A percentile compares a stretch with the other conserved stretches of the same genome.
Evolutionary conservation across 2,797 vertebrate species (phyloP).

Genomic region (Pipistrellus pygmaeus): DNA sequence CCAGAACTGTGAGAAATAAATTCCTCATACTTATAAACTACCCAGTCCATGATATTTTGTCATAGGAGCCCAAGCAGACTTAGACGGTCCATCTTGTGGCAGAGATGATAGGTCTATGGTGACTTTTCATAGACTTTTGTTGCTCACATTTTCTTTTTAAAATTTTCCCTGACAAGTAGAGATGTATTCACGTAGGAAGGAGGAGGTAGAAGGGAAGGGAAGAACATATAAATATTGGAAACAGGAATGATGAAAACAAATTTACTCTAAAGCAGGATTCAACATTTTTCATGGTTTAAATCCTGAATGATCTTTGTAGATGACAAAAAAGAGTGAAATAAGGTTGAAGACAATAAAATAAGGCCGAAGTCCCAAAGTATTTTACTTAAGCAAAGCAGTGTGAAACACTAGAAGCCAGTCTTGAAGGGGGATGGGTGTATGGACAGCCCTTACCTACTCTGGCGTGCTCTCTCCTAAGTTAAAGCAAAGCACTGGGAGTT

Average conservation of each 20-base stretch:
- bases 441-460: accelerated
- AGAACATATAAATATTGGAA: conserved; percentile 56
- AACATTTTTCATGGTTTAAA: conserved; percentile 23
- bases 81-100: not conserved
- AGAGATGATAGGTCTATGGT: not conserved
- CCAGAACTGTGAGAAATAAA: not conserved
- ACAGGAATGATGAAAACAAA: conserved; percentile 13
- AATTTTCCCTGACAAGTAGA: not conserved
- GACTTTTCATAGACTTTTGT: conserved; percentile 50
- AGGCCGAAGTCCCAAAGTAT: conserved; percentile 46
- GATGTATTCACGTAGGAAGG: conserved; percentile 25
- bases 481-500: conserved; percentile 25
- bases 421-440: not conserved
- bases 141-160: conserved; percentile 23
- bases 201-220: not conserved
- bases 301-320: conserved; percentile 59
- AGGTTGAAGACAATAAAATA: conserved; percentile 55
- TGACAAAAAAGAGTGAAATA: not conserved
- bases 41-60: not conserved
- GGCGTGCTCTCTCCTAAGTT: conserved; percentile 15
- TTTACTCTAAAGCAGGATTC: not conserved
- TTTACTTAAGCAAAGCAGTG: conserved; percentile 41
- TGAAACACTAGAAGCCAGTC: conserved; percentile 26
- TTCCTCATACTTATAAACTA: not conserved
- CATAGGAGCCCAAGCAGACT: not conserved